Base-by-base conservation (phyloP, 1,140 invertebrate species). In the Bathynomus jamesi region DNA sequence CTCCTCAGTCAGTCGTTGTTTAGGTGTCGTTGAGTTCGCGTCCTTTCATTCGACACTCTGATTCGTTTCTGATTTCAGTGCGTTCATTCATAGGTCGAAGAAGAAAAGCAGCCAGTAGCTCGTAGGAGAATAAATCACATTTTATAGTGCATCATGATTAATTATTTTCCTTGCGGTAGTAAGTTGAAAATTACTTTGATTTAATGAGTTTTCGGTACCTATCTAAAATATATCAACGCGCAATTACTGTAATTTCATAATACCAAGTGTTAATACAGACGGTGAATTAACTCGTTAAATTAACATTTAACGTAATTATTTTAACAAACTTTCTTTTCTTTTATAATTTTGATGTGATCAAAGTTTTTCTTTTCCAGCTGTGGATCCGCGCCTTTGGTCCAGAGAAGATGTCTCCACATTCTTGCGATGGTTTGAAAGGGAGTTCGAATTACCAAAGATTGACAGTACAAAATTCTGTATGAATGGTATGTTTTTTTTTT, bases 381-480 rank as follows among this genome's bases (percentile, higher is more conserved):
- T 89, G 76, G 94, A 96, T 85, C 94, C 94, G 11, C 85, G 93
- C 78, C 81, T 91, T 17, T 98, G 94, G 94, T 90, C 88, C 28
- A 87, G 94, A 76, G 93, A 96, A 76, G 93, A 97, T 80, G 94
- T 97, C 1, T 84, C 86, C 11, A 85, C 89, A 25, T 97, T 96
- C 83, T 83, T 98, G 29, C 88, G 91, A 78, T 96, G 94, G 90
- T 94, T 94, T 73, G 91, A 95, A 81, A 86, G 91, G 60, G 94
- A 96, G 83, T 97, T 94, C 81, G 94, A 96, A 80, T 83, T 98
- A 67, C 93, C 94, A 21, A 87, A 89, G 70, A 91, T 97, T 79
- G 92, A 96, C 80, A 90, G 93, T 86, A 93, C 96, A 79, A 89
- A 93, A 83, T 96, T 98, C 82, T 93, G 95, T 85, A 96, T 98